Conservation (phyloP, 2,797 vertebrate genomes). For the Cuculus canorus region DNA sequence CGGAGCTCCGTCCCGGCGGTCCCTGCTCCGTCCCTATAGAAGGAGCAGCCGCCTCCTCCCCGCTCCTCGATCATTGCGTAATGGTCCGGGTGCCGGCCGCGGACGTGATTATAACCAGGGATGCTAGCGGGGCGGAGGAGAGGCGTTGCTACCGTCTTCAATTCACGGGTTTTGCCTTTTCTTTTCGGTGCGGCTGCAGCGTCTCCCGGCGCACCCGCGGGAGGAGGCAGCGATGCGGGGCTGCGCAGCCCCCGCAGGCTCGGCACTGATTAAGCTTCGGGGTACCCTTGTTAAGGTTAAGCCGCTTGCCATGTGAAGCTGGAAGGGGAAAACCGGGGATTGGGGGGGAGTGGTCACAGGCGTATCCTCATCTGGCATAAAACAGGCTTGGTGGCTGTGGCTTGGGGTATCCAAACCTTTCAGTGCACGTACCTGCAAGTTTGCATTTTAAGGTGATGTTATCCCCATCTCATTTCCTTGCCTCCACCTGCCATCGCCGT, state of each 20-base stretch:
- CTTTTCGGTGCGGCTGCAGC: neutral
- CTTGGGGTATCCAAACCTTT: neutral
- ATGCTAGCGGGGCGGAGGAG: neutral
- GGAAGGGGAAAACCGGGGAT: fast-evolving
- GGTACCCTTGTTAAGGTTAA: neutral
- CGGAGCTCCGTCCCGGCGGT: neutral
- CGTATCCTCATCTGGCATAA: neutral
- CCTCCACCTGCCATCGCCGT: neutral
- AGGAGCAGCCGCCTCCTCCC: neutral
- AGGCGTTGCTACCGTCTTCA: neutral
- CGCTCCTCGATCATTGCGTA: neutral
- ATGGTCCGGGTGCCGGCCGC: neutral
- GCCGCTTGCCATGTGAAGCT: neutral
- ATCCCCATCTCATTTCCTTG: neutral
- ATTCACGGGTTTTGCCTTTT: neutral
- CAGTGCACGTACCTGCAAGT: fast-evolving
- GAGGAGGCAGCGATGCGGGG: neutral
- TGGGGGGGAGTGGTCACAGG: neutral
- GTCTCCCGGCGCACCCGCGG: neutral
- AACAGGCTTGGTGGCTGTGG: neutral
- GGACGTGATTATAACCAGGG: neutral
- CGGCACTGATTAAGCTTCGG: neutral
- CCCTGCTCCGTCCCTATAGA: neutral
- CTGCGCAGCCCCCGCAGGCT: neutral
- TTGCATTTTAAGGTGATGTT: neutral